Evolutionary conservation across 2,797 vertebrate species (phyloP), one percentile per base, ranked within the genome.

Genomic region (Chelon labrosus): DNA sequence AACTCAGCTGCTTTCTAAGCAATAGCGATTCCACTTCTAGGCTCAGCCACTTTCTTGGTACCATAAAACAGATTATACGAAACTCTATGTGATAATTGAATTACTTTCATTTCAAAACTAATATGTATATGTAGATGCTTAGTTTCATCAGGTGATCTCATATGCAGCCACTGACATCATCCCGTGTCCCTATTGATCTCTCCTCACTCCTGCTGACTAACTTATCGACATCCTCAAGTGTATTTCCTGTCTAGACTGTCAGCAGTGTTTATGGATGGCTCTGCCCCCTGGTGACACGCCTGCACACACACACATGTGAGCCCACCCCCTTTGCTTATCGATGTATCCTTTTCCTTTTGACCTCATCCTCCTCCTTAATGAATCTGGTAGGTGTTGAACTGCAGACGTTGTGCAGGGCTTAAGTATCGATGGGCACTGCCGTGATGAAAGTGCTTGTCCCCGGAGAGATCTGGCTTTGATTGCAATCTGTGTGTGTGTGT

Each of bases 171-270:
- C 65, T 90, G 85, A 88, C 87, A 80, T 91, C 89, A 88, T 79
- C 75, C 73, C 47, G 72, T 78, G 79, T 76, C 77, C 37, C 20
- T 70, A 91, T 93, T 71, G 88, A 92, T 92, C 80, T 31, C 2
- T 44, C 44, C 60, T 80, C 80, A 75, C 63, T 59, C 67, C 73
- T 4, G 50, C 78, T 78, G 88, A 85, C 81, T 77, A 83, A 87
- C 75, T 76, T 90, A 91, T 91, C 73, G 92, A 92, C 90, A 89
- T 82, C 62, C 73, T 88, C 73, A 84, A 91, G 87, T 91, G 83
- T 85, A 87, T 92, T 90, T 92, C 84, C 91, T 86, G 88, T 90
- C 83, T 70, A 63, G 83, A 76, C 88, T 89, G 83, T 92, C 87
- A 84, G 79, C 77, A 31, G 71, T 70, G 72, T 88, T 87, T 92